These are phyloP conservation scores for Mythimna pallens DNA, from an alignment of 2,888 invertebrate genomes.

Conservation along the genomic window DNA sequence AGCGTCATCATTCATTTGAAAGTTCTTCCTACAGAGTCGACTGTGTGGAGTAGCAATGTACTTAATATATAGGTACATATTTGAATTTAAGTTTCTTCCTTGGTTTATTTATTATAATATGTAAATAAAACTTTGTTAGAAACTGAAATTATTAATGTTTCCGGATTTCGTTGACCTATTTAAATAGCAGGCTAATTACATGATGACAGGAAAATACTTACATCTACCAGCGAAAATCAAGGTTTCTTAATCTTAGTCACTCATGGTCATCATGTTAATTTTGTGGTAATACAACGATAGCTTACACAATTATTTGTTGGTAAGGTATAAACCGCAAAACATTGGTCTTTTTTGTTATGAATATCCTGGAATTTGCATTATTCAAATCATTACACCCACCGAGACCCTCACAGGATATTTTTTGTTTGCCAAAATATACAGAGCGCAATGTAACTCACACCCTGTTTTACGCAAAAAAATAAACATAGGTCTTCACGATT, in stretches of 20 bases:
- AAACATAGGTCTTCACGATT: not conserved
- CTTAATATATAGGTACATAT: too few species aligned
- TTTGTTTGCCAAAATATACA: constrained; percentile 5
- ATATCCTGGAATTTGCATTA: constrained; percentile 19
- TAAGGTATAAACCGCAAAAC: constrained; percentile 11
- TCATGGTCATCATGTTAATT: constrained; percentile 46
- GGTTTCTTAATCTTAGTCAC: constrained; percentile 25
- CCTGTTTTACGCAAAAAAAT: not conserved
- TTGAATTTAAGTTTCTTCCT: too few species aligned
- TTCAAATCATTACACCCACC: constrained; percentile 8
- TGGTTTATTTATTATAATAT: too few species aligned
- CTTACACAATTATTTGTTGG: constrained; percentile 29
- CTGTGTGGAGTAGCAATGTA: too few species aligned
- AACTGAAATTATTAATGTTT: too few species aligned
- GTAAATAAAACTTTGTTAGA: not conserved
- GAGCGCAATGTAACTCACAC: constrained; percentile 1
- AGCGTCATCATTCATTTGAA: not conserved
- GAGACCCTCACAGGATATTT: not conserved
- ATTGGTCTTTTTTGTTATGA: constrained; percentile 22
- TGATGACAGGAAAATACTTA: constrained; percentile 39
- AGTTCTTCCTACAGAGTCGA: not conserved
- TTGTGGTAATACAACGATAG: constrained; percentile 32
- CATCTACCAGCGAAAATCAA: constrained; percentile 35
- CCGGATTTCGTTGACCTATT: not conserved
- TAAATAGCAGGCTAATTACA: not conserved